Conservation (phyloP, 2,888 invertebrate genomes). For the Synergus gifuensis region DNA sequence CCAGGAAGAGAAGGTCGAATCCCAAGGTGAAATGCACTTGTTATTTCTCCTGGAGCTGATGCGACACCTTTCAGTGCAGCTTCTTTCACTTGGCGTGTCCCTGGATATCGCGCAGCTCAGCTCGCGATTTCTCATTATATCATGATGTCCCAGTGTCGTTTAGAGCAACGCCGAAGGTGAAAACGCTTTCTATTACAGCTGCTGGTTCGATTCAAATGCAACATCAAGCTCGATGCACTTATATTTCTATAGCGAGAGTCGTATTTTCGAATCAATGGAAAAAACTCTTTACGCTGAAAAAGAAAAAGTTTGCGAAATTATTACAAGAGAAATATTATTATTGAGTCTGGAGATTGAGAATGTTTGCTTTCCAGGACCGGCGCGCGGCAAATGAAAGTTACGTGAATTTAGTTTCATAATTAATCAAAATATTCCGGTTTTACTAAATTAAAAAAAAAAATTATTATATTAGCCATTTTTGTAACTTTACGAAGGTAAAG, state of each 20-base stretch:
- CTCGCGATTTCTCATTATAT: constrained; percentile 37
- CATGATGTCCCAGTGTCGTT: constrained; percentile 29
- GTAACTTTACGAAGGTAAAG: neutral
- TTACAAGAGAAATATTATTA: neutral
- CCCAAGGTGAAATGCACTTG: neutral
- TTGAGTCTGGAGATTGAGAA: neutral
- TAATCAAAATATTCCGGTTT: neutral
- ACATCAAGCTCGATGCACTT: constrained; percentile 12
- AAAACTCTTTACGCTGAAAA: neutral
- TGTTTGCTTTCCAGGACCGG: neutral
- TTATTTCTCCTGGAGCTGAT: neutral
- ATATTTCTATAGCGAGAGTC: constrained; percentile 26
- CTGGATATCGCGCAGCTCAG: constrained; percentile 5
- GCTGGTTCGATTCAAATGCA: constrained; percentile 26
- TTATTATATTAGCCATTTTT: neutral
- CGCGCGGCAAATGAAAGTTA: neutral
- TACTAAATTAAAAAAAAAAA: neutral
- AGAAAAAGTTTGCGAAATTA: neutral
- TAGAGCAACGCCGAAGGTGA: constrained; percentile 52
- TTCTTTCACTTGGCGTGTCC: constrained; percentile 16
- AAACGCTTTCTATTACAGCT: constrained; percentile 55
- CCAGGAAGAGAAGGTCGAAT: neutral
- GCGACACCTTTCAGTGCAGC: neutral
- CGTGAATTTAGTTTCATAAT: neutral
- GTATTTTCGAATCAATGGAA: constrained; percentile 8